phyloP scores from a whole-genome alignment of 2,797 vertebrate species.

The Echiichthys vipera region DNA sequence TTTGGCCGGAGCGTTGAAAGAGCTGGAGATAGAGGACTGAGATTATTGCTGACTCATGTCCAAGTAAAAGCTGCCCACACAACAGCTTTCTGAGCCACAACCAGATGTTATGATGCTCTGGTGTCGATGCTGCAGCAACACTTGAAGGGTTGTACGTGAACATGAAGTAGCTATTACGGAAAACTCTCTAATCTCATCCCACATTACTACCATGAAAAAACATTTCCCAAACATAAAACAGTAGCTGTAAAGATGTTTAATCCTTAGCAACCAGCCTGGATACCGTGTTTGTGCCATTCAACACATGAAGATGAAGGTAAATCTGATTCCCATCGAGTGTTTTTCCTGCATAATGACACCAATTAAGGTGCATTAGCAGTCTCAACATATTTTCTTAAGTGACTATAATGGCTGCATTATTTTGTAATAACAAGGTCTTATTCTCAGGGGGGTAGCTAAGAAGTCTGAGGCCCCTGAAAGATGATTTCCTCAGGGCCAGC shows the following conservation, averaged over 20 bases:
- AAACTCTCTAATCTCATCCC: background rate
- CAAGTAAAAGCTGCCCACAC: slow-evolving; percentile 44
- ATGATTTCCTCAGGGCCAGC: slow-evolving; percentile 13
- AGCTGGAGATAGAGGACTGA: slow-evolving; percentile 27
- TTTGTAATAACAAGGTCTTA: slow-evolving; percentile 45
- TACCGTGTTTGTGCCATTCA: background rate
- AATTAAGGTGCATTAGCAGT: slow-evolving; percentile 58
- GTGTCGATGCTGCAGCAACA: slow-evolving; percentile 3
- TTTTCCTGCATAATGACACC: slow-evolving; percentile 61
- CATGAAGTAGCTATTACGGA: background rate
- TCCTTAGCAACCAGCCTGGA: slow-evolving; percentile 10
- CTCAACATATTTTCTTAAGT: slow-evolving; percentile 57
- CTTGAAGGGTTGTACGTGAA: slow-evolving; percentile 25
- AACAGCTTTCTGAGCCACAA: slow-evolving; percentile 42
- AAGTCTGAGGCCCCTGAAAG: slow-evolving; percentile 29
- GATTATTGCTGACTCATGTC: slow-evolving; percentile 56
- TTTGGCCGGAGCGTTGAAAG: slow-evolving; percentile 46
- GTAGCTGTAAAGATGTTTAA: background rate
- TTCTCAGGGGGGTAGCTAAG: slow-evolving; percentile 34
- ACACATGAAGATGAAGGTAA: slow-evolving; percentile 16
- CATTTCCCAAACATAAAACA: background rate
- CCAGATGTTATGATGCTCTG: slow-evolving; percentile 57
- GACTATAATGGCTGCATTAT: slow-evolving; percentile 55
- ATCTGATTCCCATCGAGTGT: slow-evolving; percentile 37
- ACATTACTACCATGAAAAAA: background rate